These are phyloP conservation scores for Eumacrocentrus americanus DNA, from an alignment of 2,888 invertebrate genomes.

Conservation along the genomic window DNA sequence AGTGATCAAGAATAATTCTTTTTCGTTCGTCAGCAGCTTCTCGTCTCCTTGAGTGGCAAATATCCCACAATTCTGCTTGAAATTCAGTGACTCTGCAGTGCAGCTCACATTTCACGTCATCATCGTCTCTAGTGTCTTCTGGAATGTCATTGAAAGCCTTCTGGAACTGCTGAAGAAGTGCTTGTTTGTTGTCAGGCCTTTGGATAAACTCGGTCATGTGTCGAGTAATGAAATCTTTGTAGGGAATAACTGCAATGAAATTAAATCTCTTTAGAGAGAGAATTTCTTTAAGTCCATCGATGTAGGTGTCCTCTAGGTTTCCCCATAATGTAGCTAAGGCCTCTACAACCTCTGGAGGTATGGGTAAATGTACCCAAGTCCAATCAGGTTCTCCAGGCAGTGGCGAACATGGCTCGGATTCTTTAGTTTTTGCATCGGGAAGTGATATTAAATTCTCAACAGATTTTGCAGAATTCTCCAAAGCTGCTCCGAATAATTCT, in stretches of 20 bases:
- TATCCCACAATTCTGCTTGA: conserved; percentile 64
- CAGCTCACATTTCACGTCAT: conserved; percentile 69
- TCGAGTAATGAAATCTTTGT: conserved; percentile 64
- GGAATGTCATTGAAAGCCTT: conserved; percentile 68
- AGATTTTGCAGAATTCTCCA: conserved; percentile 42
- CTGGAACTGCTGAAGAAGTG: conserved; percentile 66
- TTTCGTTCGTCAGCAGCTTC: conserved; percentile 65
- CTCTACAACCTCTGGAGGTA: conserved; percentile 57
- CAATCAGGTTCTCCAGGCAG: conserved; percentile 49
- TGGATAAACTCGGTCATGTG: conserved; percentile 66
- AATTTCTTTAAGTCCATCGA: conserved; percentile 65
- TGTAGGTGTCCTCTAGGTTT: conserved; percentile 63
- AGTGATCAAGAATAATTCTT: conserved; percentile 65
- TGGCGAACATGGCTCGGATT: background rate
- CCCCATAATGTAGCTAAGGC: conserved; percentile 65
- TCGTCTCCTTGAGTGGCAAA: conserved; percentile 66
- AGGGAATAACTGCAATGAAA: conserved; percentile 66
- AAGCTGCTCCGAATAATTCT: conserved; percentile 62
- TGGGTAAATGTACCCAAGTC: conserved; percentile 62
- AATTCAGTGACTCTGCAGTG: conserved; percentile 66
- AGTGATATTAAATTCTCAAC: conserved; percentile 4
- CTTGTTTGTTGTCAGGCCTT: conserved; percentile 67
- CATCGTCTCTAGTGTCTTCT: conserved; percentile 66
- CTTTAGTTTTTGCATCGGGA: background rate
- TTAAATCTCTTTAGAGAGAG: conserved; percentile 67